Evolutionary conservation across 2,888 invertebrate species (phyloP).

Genomic region (Caradrina kadenii): DNA sequence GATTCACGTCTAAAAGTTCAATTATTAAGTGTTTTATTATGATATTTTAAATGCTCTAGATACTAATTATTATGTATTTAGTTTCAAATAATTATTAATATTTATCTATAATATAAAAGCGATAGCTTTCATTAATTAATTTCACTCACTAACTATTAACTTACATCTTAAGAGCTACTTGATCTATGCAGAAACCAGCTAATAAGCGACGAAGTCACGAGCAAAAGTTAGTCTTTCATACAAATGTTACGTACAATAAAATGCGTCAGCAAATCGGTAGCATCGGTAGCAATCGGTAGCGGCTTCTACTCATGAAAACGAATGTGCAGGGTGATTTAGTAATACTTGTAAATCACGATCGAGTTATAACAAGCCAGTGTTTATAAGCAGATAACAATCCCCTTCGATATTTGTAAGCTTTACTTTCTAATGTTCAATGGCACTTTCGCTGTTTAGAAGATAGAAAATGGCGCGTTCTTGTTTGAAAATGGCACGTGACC

Average conservation of each 20-base stretch:
- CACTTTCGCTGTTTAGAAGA: conserved; percentile 77
- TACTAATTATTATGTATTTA: no score
- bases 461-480: conserved; percentile 71
- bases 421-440: conserved; percentile 78
- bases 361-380: conserved; percentile 23
- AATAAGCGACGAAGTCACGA: not conserved
- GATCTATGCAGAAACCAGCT: no score
- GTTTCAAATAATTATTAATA: no score
- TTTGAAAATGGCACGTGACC: conserved; percentile 67
- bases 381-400: conserved; percentile 35
- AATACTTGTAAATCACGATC: conserved; percentile 28
- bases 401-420: conserved; percentile 58
- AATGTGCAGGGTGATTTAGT: conserved; percentile 33
- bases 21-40: no score
- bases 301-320: conserved; percentile 3
- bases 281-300: no score
- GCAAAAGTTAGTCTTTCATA: not conserved
- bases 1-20: not conserved
- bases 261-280: conserved; percentile 5
- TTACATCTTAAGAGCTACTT: no score
- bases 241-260: not conserved
- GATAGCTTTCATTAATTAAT: no score
- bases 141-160: no score
- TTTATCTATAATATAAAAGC: no score
- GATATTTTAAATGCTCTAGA: no score